Percentiles rank a stretch among this genome's conserved stretches.
Conservation (phyloP, 2,888 invertebrate species). For the Perdita meconis region DNA sequence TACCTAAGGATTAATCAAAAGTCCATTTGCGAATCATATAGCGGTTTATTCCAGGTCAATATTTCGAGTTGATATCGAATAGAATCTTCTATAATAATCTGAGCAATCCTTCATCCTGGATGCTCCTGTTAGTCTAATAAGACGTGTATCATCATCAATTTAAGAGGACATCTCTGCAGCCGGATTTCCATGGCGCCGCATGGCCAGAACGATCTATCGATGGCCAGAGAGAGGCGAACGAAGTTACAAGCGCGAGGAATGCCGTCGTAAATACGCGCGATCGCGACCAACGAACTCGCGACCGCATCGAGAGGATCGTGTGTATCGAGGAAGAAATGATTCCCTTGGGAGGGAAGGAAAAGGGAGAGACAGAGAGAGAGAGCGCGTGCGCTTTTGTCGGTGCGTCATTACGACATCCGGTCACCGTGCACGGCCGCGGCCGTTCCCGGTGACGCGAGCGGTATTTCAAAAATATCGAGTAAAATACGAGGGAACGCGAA, state of each 20-base stretch:
- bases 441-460: constrained; percentile 60
- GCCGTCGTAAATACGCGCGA: constrained; percentile 28
- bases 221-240: background rate
- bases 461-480: constrained; percentile 72
- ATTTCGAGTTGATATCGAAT: no score
- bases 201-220: background rate
- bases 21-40: no score
- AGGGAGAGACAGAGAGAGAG: constrained; percentile 31
- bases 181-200: background rate
- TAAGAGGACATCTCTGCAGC: no score
- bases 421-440: constrained; percentile 65
- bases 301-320: constrained; percentile 12
- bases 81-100: no score
- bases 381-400: constrained; percentile 74
- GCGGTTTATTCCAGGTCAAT: no score
- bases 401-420: constrained; percentile 78
- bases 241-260: constrained; percentile 35
- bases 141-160: no score
- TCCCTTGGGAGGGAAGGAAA: constrained; percentile 17
- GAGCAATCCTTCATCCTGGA: no score
- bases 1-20: no score
- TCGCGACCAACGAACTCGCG: constrained; percentile 9
- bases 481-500: constrained; percentile 63
- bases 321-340: constrained; percentile 22
- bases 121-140: no score